phyloP scores from a whole-genome alignment of 2,888 invertebrate species.

The Temnothorax rugatulus region DNA sequence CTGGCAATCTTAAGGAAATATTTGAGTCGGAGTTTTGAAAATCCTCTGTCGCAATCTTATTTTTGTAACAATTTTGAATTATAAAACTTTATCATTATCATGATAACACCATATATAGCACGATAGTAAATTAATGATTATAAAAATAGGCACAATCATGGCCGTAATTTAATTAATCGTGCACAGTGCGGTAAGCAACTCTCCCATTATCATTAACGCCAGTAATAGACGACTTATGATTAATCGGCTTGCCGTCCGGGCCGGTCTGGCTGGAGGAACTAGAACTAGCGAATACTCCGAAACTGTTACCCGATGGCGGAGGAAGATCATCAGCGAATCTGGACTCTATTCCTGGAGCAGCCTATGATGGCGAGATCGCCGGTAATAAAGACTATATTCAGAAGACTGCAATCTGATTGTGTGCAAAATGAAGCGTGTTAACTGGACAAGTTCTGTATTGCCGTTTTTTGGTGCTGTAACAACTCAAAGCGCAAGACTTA shows the following conservation, averaged over 20 bases:
- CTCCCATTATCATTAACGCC: slow-evolving; percentile 92
- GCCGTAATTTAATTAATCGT: slow-evolving; percentile 77
- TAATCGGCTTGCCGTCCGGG: slow-evolving; percentile 88
- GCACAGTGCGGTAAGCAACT: slow-evolving; percentile 89
- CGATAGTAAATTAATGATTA: slow-evolving; percentile 6
- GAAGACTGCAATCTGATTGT: background rate
- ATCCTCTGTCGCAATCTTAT: background rate
- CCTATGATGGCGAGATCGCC: slow-evolving; percentile 67
- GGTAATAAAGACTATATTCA: background rate
- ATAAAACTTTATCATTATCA: slow-evolving; percentile 15
- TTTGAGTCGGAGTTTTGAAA: background rate
- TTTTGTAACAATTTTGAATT: slow-evolving; percentile 1
- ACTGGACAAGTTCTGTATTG: background rate
- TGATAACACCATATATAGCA: background rate
- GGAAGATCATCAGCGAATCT: slow-evolving; percentile 80
- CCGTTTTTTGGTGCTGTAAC: background rate
- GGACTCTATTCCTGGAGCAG: slow-evolving; percentile 77
- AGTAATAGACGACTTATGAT: slow-evolving; percentile 89
- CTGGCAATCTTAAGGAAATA: slow-evolving; percentile 16
- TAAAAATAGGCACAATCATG: background rate
- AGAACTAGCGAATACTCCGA: slow-evolving; percentile 90
- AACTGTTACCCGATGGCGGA: slow-evolving; percentile 82
- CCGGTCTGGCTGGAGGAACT: slow-evolving; percentile 88
- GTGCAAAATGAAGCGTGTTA: slow-evolving; percentile 17
- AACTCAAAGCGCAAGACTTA: slow-evolving; percentile 64